Conservation (phyloP, 2,888 invertebrate genomes). For the Glaucopsyche alexis region DNA sequence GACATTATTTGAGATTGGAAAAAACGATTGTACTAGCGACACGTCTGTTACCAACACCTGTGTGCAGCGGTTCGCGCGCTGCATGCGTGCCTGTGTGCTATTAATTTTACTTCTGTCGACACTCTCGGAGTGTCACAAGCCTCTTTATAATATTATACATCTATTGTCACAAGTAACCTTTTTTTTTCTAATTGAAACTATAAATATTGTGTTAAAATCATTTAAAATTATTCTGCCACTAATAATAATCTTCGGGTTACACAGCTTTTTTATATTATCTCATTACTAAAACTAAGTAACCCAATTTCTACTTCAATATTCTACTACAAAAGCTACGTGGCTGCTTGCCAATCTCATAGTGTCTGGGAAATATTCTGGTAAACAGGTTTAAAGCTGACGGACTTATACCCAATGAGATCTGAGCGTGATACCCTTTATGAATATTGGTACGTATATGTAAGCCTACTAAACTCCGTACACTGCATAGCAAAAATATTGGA, state of each 20-base stretch:
- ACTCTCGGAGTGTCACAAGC: no score
- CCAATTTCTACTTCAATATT: constrained; percentile 6
- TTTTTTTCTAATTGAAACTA: not conserved
- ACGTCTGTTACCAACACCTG: no score
- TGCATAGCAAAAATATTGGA: not conserved
- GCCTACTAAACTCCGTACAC: constrained; percentile 2
- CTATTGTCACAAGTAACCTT: no score
- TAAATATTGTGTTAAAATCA: not conserved
- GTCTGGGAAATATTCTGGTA: constrained; percentile 21
- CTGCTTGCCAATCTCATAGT: constrained; percentile 21
- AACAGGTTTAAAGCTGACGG: constrained; percentile 25
- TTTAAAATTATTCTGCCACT: not conserved
- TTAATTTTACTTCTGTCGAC: no score
- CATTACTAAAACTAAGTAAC: constrained; percentile 1
- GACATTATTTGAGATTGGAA: no score
- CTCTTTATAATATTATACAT: no score
- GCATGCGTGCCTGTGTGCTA: no score
- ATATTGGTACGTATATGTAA: constrained; percentile 34
- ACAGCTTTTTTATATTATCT: not conserved
- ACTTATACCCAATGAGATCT: constrained; percentile 16
- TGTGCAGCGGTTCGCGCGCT: no score
- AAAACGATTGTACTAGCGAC: no score
- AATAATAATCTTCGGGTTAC: not conserved
- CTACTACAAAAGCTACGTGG: constrained; percentile 18
- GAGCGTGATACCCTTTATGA: constrained; percentile 35